Conservation (phyloP, 2,797 vertebrate species). For the Helarctos malayanus region DNA sequence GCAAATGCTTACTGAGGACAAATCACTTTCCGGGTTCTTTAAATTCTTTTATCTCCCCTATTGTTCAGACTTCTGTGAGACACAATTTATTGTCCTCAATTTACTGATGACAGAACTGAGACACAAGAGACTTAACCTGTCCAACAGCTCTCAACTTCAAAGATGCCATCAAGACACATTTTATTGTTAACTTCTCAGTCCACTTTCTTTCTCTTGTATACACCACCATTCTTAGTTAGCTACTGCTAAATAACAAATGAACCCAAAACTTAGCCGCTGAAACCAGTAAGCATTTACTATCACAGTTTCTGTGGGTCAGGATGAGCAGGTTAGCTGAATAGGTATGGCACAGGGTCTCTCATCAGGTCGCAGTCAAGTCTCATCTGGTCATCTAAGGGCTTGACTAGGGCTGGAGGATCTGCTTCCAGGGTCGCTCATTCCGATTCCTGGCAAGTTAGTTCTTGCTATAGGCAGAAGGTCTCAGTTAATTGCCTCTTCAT, state of each 20-base stretch:
- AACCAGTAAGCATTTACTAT: neutral
- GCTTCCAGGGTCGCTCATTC: neutral
- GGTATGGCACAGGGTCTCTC: neutral
- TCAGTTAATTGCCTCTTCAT: neutral
- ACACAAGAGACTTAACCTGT: neutral
- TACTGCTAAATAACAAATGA: neutral
- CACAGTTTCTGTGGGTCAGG: neutral
- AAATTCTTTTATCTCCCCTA: constrained; percentile 44
- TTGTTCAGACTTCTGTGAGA: neutral
- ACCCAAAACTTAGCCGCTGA: neutral
- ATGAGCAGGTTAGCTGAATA: neutral
- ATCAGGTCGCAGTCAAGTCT: neutral
- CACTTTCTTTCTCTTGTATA: neutral
- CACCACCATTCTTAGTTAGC: neutral
- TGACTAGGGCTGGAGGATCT: neutral
- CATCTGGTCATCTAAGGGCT: neutral
- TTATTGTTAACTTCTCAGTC: neutral
- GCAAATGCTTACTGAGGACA: neutral
- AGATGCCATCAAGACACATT: neutral
- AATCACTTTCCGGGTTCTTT: neutral
- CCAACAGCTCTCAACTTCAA: neutral
- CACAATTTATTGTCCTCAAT: constrained; percentile 37
- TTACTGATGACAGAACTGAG: neutral
- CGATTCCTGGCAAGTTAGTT: neutral
- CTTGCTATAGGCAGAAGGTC: neutral